A percentile compares a stretch with the other conserved stretches of the same genome.
phyloP scores from a whole-genome alignment of 2,888 invertebrate genomes.

The Nomada lathburiana region DNA sequence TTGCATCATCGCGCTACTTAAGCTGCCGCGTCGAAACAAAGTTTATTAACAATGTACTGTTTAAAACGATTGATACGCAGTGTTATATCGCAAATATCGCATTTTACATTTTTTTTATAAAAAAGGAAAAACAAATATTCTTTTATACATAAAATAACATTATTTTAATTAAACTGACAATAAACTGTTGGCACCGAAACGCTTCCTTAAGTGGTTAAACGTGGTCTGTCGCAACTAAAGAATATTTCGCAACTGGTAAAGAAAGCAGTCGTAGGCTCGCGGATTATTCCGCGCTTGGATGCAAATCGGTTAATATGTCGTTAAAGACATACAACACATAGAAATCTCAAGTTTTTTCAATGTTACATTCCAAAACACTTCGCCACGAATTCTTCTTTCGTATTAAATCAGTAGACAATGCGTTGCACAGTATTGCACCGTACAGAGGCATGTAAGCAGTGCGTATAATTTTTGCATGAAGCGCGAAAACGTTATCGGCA shows the following conservation, averaged over 20 bases:
- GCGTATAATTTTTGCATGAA: not conserved
- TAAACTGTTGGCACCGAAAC: not conserved
- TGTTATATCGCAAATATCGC: not conserved
- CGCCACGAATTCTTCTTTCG: too few species aligned
- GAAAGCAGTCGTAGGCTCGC: not conserved
- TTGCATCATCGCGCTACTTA: too few species aligned
- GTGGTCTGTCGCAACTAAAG: not conserved
- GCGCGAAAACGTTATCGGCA: not conserved
- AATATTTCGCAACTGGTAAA: constrained; percentile 14
- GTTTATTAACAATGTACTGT: not conserved
- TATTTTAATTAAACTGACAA: not conserved
- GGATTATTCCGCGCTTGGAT: too few species aligned
- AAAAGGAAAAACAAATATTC: constrained; percentile 6
- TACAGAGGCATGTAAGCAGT: not conserved
- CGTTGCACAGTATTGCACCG: too few species aligned
- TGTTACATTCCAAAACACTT: too few species aligned
- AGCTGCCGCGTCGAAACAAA: too few species aligned
- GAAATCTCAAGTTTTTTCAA: too few species aligned
- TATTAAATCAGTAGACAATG: too few species aligned
- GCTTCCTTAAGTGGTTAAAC: not conserved
- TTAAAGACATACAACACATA: too few species aligned
- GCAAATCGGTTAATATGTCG: too few species aligned
- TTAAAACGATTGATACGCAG: not conserved
- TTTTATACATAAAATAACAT: not conserved
- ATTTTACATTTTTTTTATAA: constrained; percentile 4